Base-by-base conservation (phyloP, 2,113 vertebrate genomes). In the Syrmaticus mikado region DNA sequence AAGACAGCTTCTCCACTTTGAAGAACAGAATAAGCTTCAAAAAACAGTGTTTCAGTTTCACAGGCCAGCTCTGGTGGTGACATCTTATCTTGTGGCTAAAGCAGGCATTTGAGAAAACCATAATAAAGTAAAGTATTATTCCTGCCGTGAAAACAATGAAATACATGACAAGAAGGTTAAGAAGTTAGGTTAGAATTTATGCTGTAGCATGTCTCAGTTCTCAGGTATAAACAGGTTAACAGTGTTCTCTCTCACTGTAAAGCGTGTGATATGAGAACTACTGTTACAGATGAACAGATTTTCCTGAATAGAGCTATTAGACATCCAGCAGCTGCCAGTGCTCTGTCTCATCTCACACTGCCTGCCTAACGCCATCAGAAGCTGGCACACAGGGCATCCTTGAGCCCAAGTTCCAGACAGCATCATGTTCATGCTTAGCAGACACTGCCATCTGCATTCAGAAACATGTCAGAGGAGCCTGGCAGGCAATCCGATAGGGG, bases 371-470 rank as follows among this genome's bases (percentile, higher is more conserved):
- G 41, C 55, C 57, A 8, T 5, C 3, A 74, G 64, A 21, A 74
- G 32, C 61, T 79, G 75, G 60, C 48, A 52, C 10, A 7, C 11
- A 1, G 3, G 46, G 28, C 27, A 72, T 55, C 17, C 82, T 38
- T 8, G 17, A 91, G 68, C 61, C 60, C 27, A n/a, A 38, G 41
- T 50, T 57, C 27, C 38, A 24, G 79, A 8, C 85, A 80, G 60
- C 76, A 55, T 41, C 2, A 0, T 0, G 2, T 30, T 85, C 58
- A 57, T 80, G 46, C 90, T 95, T 94, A 90, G 88, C 52, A 90
- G 92, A 96, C 82, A 93, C 85, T 96, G 90, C 93, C 94, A 93
- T 94, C 95, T 94, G 92, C 83, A 86, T 96, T 96, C 80, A 68
- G 96, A 95, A 96, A 95, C 41, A 25, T 65, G 92, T 81, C 88